These are phyloP conservation scores for Melieria picta DNA, from an alignment of 2,888 invertebrate genomes.

Conservation along the genomic window DNA sequence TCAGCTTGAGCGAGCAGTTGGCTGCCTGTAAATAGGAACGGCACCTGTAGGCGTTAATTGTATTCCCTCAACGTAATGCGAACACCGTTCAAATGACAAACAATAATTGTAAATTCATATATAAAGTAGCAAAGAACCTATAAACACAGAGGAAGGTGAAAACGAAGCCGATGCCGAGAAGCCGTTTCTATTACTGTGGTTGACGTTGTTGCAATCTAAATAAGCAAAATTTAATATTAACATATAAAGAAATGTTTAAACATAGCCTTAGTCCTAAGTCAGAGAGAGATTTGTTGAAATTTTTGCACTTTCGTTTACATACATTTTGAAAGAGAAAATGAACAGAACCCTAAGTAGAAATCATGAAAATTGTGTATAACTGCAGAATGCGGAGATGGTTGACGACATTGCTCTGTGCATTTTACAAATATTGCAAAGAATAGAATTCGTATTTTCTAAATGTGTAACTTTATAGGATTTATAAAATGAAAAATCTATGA, in stretches of 20 bases:
- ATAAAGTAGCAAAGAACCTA: no score
- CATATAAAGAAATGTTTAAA: not conserved
- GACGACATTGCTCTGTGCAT: conserved; percentile 17
- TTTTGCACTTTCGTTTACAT: not conserved
- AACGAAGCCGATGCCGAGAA: no score
- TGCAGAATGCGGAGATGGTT: not conserved
- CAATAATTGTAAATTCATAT: conserved; percentile 24
- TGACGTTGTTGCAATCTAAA: no score
- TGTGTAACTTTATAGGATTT: conserved; percentile 30
- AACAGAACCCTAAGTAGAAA: not conserved
- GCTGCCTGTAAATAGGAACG: conserved; percentile 67
- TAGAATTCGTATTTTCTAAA: conserved; percentile 25
- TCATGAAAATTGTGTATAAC: not conserved
- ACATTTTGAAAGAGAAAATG: not conserved
- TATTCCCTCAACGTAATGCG: not conserved
- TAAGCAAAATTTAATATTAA: not conserved
- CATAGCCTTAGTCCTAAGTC: not conserved
- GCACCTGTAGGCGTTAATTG: not conserved
- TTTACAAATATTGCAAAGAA: conserved; percentile 3
- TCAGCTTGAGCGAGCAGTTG: conserved; percentile 81
- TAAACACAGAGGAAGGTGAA: no score
- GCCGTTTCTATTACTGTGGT: no score
- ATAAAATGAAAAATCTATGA: conserved; percentile 16
- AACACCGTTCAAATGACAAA: conserved; percentile 25
- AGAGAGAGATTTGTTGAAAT: not conserved